phyloP scores from a whole-genome alignment of 35 echinoderm and acorn worm genomes.

The Antedon bifida region DNA sequence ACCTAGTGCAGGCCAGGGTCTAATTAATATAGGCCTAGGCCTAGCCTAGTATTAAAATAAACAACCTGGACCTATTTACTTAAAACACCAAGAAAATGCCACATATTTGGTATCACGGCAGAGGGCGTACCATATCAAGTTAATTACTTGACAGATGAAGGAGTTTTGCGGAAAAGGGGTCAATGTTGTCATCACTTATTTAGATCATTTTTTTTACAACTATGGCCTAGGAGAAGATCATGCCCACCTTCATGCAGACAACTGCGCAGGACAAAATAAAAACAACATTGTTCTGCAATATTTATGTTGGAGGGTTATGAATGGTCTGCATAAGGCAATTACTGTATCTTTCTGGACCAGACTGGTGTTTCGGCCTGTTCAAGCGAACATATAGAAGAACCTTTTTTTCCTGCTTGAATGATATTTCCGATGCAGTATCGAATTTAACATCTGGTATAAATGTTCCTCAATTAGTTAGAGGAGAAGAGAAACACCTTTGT shows the following conservation, averaged over 20 bases:
- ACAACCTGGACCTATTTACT: no score
- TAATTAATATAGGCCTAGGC: no score
- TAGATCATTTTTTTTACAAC: background rate
- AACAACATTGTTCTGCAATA: background rate
- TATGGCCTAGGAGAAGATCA: background rate
- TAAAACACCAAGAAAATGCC: no score
- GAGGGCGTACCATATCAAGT: background rate
- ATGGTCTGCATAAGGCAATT: background rate
- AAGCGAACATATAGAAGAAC: background rate
- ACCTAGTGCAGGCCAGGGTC: no score
- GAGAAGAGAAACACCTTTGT: background rate
- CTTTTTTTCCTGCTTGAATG: no score
- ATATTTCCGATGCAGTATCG: no score
- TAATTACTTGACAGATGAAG: background rate
- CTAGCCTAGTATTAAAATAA: no score
- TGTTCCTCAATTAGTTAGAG: no score
- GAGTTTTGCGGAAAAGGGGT: background rate
- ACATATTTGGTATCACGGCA: background rate
- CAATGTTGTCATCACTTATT: background rate
- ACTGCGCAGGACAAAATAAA: slow-evolving; percentile 2
- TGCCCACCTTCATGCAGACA: background rate
- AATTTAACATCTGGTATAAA: no score
- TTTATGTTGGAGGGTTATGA: background rate
- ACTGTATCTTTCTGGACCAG: background rate
- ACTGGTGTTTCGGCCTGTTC: background rate